Evolutionary conservation across 1,140 invertebrate species (phyloP).

Genomic region (Drosophila mayri): DNA sequence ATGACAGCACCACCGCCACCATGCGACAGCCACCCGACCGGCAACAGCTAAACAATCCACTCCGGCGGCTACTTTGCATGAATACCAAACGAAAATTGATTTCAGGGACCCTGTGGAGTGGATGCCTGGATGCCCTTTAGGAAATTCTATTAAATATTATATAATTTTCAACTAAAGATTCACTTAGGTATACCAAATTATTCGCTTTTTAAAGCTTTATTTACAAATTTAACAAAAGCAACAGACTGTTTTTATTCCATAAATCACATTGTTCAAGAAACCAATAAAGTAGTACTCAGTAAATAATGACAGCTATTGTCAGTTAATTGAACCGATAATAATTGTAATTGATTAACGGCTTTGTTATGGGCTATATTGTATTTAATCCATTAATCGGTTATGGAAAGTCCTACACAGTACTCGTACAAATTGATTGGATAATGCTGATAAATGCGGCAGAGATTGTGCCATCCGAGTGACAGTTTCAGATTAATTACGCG

Average conservation of each 20-base stretch:
- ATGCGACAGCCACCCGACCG: conserved; percentile 21
- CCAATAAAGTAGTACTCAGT: too few relatives aligned
- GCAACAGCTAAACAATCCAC: conserved; percentile 28
- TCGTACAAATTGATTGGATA: conserved; percentile 10
- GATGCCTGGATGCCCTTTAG: conserved; percentile 1
- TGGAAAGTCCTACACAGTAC: too few relatives aligned
- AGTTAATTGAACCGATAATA: conserved; percentile 2
- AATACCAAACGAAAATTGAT: conserved; percentile 31
- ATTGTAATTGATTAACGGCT: neutral
- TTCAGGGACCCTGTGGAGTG: too few relatives aligned
- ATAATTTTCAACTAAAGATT: too few relatives aligned
- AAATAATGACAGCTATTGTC: neutral
- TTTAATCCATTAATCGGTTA: conserved; percentile 4
- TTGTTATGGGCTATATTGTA: neutral
- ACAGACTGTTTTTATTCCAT: too few relatives aligned
- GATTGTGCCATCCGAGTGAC: conserved; percentile 13
- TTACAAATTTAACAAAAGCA: too few relatives aligned
- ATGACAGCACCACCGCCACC: conserved; percentile 40
- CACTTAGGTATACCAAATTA: too few relatives aligned
- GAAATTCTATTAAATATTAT: too few relatives aligned
- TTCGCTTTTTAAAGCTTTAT: too few relatives aligned
- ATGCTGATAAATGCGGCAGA: conserved; percentile 1
- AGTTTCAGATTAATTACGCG: conserved; percentile 64
- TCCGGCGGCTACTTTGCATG: conserved; percentile 42
- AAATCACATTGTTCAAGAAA: neutral